Evolutionary conservation across 2,888 invertebrate species (phyloP).

Genomic region (Scaptomyza reducta): DNA sequence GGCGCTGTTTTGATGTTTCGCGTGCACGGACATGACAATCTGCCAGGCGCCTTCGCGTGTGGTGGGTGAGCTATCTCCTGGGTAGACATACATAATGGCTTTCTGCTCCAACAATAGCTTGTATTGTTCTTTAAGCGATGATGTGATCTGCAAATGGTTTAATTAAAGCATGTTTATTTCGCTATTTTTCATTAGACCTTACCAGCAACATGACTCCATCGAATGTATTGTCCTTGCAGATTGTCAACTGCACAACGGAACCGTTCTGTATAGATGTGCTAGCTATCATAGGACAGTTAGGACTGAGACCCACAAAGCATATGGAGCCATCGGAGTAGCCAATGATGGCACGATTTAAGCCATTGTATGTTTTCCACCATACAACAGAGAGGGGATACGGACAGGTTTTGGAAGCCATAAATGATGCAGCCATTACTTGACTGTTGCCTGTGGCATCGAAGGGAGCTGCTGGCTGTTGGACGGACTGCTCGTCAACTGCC

Average conservation of each 20-base stretch:
- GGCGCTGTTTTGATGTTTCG: slow-evolving; percentile 44
- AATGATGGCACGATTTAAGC: slow-evolving; percentile 88
- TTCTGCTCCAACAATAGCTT: slow-evolving; percentile 92
- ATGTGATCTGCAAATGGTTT: slow-evolving; percentile 87
- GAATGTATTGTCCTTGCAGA: slow-evolving; percentile 88
- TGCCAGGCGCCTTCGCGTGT: slow-evolving; percentile 83
- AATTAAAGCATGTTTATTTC: background rate
- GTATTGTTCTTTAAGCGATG: slow-evolving; percentile 91
- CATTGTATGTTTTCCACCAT: slow-evolving; percentile 91
- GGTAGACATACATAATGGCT: slow-evolving; percentile 90
- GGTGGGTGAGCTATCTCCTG: slow-evolving; percentile 84
- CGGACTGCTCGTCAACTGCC: slow-evolving; percentile 23
- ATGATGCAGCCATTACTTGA: slow-evolving; percentile 81
- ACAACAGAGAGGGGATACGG: slow-evolving; percentile 87
- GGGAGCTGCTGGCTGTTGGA: slow-evolving; percentile 33
- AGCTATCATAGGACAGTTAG: slow-evolving; percentile 84
- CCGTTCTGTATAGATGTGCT: slow-evolving; percentile 83
- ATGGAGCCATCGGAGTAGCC: slow-evolving; percentile 88
- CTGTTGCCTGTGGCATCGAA: slow-evolving; percentile 74
- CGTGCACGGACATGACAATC: slow-evolving; percentile 83
- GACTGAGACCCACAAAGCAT: slow-evolving; percentile 84
- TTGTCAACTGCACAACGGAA: slow-evolving; percentile 84
- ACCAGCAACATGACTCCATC: slow-evolving; percentile 86
- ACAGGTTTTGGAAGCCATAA: slow-evolving; percentile 83
- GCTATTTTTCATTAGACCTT: slow-evolving; percentile 55